These are phyloP conservation scores for Lepidurus arcticus DNA, from an alignment of 1,140 invertebrate species.

Conservation along the genomic window DNA sequence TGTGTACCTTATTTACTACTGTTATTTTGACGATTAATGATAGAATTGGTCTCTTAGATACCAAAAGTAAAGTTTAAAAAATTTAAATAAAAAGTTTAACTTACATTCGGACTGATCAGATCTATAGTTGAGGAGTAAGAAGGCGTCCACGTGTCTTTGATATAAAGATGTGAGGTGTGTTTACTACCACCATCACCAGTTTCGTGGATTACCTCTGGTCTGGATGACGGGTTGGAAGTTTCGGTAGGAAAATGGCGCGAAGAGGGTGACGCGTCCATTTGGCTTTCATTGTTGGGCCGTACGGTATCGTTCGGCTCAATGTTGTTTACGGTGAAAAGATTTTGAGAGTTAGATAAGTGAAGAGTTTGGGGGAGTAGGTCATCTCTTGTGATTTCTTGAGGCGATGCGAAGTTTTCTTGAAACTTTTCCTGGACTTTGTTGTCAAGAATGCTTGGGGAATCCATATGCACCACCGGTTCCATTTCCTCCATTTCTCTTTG, in stretches of 20 bases:
- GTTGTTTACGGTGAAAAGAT: neutral
- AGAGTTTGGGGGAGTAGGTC: neutral
- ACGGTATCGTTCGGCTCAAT: neutral
- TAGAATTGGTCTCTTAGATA: too few species aligned
- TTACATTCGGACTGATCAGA: conserved; percentile 3
- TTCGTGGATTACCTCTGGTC: neutral
- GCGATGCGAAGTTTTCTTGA: neutral
- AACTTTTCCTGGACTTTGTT: neutral
- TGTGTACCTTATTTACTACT: too few species aligned
- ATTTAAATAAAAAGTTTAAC: neutral
- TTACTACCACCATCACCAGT: neutral
- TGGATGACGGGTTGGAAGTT: neutral
- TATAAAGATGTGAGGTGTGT: neutral
- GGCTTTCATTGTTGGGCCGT: neutral
- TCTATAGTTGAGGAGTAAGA: conserved; percentile 19
- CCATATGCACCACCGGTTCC: conserved; percentile 1
- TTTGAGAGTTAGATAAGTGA: neutral
- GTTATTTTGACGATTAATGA: too few species aligned
- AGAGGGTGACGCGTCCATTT: neutral
- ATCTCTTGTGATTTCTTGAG: neutral
- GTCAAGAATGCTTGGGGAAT: neutral
- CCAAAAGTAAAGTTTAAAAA: neutral
- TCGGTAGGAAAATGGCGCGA: neutral
- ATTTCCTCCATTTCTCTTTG: neutral
- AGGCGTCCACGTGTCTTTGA: neutral